Evolutionary conservation across 2,888 invertebrate genomes (phyloP).

Genomic region (Eupithecia inturbata): DNA sequence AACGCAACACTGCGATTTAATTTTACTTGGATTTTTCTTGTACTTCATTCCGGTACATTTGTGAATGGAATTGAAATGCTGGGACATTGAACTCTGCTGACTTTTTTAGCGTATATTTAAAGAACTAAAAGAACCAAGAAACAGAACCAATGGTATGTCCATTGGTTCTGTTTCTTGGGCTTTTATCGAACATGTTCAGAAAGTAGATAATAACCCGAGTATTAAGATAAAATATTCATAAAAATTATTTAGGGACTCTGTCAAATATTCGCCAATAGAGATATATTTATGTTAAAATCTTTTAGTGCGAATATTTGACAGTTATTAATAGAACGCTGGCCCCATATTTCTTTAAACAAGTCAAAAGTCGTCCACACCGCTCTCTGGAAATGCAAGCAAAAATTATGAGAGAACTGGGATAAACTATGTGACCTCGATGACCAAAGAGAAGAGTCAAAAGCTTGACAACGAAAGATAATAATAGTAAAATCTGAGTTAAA

Average conservation of each 20-base stretch:
- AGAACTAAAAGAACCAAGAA: no score
- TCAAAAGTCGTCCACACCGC: no score
- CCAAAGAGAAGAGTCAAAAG: background rate
- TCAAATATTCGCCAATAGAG: no score
- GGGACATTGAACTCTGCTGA: conserved; percentile 19
- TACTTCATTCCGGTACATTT: conserved; percentile 27
- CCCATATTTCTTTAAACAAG: no score
- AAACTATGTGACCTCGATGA: no score
- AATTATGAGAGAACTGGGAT: no score
- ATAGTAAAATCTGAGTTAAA: no score
- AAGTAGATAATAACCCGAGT: no score
- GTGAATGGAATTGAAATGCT: conserved; percentile 31
- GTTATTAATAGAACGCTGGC: background rate
- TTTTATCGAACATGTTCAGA: background rate
- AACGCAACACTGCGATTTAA: conserved; percentile 11
- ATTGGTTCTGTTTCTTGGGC: background rate
- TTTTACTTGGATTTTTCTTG: conserved; percentile 34
- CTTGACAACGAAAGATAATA: background rate
- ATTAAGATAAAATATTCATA: no score
- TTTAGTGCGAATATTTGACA: background rate
- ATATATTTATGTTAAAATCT: background rate
- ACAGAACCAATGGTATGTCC: no score
- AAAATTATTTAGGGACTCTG: background rate
- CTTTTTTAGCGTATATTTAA: conserved; percentile 15
- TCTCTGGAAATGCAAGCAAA: no score